Percentiles rank a stretch among this genome's conserved stretches.
These are phyloP conservation scores for Bombus huntii DNA, from an alignment of 1,140 invertebrate species.

Conservation along the genomic window DNA sequence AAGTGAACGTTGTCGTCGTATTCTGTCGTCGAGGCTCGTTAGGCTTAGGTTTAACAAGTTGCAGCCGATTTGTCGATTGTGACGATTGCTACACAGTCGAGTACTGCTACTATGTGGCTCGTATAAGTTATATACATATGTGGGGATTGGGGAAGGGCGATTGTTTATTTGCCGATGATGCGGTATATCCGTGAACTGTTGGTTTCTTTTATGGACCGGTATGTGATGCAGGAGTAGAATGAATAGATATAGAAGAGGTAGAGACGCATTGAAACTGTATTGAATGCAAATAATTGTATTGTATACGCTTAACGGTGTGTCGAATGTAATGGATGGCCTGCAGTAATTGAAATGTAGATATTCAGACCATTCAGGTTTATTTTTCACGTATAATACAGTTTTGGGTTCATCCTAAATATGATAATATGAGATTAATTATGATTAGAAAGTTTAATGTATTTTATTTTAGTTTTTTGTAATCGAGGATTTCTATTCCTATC, in stretches of 20 bases:
- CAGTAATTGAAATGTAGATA: slow-evolving; percentile 10
- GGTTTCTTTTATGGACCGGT: neutral
- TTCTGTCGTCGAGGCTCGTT: slow-evolving; percentile 27
- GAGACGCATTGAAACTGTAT: slow-evolving; percentile 1
- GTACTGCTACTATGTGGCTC: neutral
- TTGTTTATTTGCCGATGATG: neutral
- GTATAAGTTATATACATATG: neutral
- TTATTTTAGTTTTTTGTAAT: no score
- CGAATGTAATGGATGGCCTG: neutral
- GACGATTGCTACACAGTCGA: neutral
- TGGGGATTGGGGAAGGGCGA: neutral
- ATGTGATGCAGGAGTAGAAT: neutral
- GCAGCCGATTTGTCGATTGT: slow-evolving; percentile 32
- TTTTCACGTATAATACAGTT: neutral
- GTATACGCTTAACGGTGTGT: neutral
- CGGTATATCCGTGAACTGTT: neutral
- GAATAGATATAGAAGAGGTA: neutral
- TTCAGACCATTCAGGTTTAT: neutral
- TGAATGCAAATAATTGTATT: slow-evolving; percentile 16
- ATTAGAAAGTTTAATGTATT: no score
- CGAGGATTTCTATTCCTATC: no score
- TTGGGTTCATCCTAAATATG: no score
- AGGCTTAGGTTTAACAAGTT: neutral
- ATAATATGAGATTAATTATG: no score
- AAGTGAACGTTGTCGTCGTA: slow-evolving; percentile 5